Evolutionary conservation across 1,140 invertebrate species (phyloP).

Genomic region (Conus ventricosus): DNA sequence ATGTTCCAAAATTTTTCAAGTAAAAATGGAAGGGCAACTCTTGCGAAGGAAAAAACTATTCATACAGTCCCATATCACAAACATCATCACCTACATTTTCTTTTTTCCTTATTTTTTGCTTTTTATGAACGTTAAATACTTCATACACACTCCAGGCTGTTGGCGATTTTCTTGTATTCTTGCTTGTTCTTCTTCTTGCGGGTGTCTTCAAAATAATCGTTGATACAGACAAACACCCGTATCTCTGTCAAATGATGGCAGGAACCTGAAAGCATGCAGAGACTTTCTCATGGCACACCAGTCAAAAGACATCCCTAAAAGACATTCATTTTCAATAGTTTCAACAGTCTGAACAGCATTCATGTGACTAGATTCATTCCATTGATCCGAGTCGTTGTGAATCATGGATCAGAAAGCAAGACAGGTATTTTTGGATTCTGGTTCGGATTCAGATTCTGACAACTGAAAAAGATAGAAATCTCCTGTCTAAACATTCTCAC

Average conservation of each 20-base stretch:
- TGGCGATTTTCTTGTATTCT: constrained; percentile 49
- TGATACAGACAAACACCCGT: constrained; percentile 46
- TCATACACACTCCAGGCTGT: constrained; percentile 48
- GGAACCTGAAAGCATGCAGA: constrained; percentile 46
- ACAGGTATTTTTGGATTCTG: too few species aligned
- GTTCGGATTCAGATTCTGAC: too few species aligned
- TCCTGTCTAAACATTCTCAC: too few species aligned
- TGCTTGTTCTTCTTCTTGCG: constrained; percentile 51
- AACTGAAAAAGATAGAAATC: too few species aligned
- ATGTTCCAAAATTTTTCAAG: too few species aligned
- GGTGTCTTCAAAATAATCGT: constrained; percentile 51
- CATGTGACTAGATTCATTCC: neutral
- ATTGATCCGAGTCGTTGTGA: too few species aligned
- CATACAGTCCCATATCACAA: too few species aligned
- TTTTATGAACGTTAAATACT: neutral
- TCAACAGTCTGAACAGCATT: neutral
- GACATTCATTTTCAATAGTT: neutral
- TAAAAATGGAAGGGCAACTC: too few species aligned
- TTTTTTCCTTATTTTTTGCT: too few species aligned
- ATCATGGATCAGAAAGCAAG: too few species aligned
- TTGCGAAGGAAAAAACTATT: too few species aligned
- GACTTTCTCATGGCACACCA: neutral
- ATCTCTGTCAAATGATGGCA: constrained; percentile 57
- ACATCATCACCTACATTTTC: neutral
- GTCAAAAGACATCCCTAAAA: neutral